phyloP scores from a whole-genome alignment of 2,888 invertebrate genomes.

The Cephus runcator region DNA sequence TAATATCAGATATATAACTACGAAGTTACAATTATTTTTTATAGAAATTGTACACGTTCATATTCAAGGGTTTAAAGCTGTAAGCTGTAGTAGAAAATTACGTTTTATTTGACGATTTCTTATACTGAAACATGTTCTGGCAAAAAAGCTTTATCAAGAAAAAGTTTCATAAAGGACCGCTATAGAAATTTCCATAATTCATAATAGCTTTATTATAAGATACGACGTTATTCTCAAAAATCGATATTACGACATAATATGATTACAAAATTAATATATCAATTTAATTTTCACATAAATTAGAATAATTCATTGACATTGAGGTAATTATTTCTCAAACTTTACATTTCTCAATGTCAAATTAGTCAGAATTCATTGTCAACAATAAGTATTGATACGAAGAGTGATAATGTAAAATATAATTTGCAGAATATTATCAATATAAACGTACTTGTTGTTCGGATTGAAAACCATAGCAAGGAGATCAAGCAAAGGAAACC shows the following conservation, averaged over 20 bases:
- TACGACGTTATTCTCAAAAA: not conserved
- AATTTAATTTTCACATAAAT: not conserved
- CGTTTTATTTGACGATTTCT: not conserved
- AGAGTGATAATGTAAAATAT: constrained; percentile 2
- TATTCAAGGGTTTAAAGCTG: not conserved
- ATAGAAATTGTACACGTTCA: not conserved
- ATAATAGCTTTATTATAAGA: too few species aligned
- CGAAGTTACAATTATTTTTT: not conserved
- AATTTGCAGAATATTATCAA: constrained; percentile 5
- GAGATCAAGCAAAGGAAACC: constrained; percentile 91
- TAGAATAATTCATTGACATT: not conserved
- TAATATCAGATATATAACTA: not conserved
- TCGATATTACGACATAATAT: not conserved
- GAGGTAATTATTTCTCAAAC: not conserved
- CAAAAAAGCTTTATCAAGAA: not conserved
- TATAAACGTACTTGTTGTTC: constrained; percentile 83
- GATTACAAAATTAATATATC: not conserved
- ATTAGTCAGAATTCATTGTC: not conserved
- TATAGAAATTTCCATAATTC: not conserved
- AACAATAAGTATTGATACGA: not conserved
- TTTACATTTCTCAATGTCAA: too few species aligned
- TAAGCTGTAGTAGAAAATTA: not conserved
- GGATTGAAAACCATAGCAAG: constrained; percentile 95
- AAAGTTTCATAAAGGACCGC: too few species aligned
- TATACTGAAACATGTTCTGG: not conserved